Percentiles rank a stretch among this genome's conserved stretches.
phyloP scores from a whole-genome alignment of 2,888 invertebrate genomes.

The Melanophora roralis region DNA sequence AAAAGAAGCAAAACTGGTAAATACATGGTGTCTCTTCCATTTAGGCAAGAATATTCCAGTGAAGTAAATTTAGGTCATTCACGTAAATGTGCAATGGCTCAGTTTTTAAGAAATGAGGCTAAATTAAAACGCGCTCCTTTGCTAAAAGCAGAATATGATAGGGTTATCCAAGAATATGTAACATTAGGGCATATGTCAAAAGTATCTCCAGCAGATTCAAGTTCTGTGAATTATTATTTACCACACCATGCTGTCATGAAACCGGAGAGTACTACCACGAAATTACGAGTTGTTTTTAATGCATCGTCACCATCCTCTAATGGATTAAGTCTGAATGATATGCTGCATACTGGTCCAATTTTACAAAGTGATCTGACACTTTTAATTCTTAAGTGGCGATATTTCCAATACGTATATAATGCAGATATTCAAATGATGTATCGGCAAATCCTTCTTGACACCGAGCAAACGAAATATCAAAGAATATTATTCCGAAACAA shows the following conservation, averaged over 20 bases:
- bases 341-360: conserved; percentile 44
- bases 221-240: not conserved
- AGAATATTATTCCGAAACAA: not conserved
- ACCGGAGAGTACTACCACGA: not conserved
- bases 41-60: not conserved
- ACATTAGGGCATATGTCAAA: not conserved
- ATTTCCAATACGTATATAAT: conserved; percentile 33
- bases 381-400: conserved; percentile 46
- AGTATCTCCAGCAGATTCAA: not conserved
- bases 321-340: conserved; percentile 1
- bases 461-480: conserved; percentile 7
- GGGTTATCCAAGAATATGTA: not conserved
- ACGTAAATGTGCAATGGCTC: not conserved
- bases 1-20: not conserved
- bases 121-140: not conserved
- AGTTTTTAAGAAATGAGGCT: conserved; percentile 5
- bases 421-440: conserved; percentile 56
- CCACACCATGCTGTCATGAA: conserved; percentile 15
- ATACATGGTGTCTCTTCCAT: conserved; percentile 10
- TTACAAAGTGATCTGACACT: conserved; percentile 49
- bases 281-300: conserved; percentile 11
- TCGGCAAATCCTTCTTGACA: conserved; percentile 14
- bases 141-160: conserved; percentile 9
- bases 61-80: not conserved
- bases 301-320: conserved; percentile 9